A percentile compares a stretch with the other conserved stretches of the same genome.
These are phyloP conservation scores for Syngnathus acus DNA, from an alignment of 2,797 vertebrate genomes.

Conservation along the genomic window DNA sequence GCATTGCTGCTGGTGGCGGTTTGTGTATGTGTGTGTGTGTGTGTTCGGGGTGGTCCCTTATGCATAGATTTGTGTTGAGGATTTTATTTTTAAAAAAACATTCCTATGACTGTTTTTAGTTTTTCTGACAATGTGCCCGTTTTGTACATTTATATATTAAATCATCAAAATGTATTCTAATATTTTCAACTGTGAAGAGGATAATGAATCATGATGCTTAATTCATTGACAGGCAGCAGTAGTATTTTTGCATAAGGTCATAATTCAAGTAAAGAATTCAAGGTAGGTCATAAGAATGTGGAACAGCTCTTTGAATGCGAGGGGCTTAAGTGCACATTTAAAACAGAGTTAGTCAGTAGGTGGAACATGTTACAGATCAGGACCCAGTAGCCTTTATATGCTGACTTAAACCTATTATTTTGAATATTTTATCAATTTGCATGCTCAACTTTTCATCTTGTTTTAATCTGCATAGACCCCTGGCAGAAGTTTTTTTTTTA, in stretches of 20 bases:
- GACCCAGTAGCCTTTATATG: too few relatives aligned
- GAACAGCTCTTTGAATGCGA: too few relatives aligned
- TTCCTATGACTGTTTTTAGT: not conserved
- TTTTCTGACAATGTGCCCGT: not conserved
- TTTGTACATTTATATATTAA: not conserved
- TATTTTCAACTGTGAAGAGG: not conserved
- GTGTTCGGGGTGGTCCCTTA: not conserved
- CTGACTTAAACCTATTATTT: too few relatives aligned
- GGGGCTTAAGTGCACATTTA: too few relatives aligned
- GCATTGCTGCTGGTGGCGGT: slow-evolving; percentile 67
- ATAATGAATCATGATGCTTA: not conserved
- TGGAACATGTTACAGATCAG: too few relatives aligned
- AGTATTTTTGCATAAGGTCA: too few relatives aligned
- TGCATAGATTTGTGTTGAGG: not conserved
- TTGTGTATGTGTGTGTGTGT: slow-evolving; percentile 1
- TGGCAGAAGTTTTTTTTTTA: too few relatives aligned
- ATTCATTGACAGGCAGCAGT: not conserved
- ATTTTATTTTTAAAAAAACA: not conserved
- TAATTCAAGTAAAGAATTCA: too few relatives aligned
- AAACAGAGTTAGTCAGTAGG: too few relatives aligned
- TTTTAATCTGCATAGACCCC: too few relatives aligned
- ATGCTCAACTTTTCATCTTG: too few relatives aligned
- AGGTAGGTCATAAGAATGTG: not conserved
- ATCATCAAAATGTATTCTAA: not conserved
- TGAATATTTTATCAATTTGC: too few relatives aligned